Evolutionary conservation across 2,888 invertebrate genomes (phyloP).

Genomic region (Sphaeridia pumilis): DNA sequence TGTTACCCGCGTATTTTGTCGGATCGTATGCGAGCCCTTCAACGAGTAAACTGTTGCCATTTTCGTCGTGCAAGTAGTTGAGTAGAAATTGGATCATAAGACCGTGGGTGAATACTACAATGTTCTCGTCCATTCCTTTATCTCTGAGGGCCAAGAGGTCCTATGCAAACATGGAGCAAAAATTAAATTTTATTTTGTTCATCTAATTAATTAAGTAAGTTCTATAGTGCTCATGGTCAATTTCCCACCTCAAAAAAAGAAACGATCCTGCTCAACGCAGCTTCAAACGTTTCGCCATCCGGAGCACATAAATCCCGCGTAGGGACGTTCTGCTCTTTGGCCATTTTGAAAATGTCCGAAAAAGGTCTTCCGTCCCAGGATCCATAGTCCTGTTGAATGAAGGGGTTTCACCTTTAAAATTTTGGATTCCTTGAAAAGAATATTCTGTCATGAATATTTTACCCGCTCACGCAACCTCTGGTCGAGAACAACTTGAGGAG

Average conservation of each 20-base stretch:
- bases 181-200: too few species aligned
- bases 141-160: too few species aligned
- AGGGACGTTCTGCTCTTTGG: constrained; percentile 1
- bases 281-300: constrained; percentile 7
- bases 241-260: constrained; percentile 6
- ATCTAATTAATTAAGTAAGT: too few species aligned
- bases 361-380: constrained; percentile 6
- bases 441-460: background rate
- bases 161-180: too few species aligned
- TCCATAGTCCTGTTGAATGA: background rate
- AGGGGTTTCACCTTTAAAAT: too few species aligned
- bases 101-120: background rate
- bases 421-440: background rate
- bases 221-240: background rate
- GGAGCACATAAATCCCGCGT: background rate
- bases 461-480: constrained; percentile 6
- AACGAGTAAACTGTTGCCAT: background rate
- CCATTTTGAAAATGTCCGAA: background rate
- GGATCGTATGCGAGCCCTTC: background rate
- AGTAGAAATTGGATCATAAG: background rate
- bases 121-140: background rate
- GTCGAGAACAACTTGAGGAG: constrained; percentile 4
- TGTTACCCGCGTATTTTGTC: constrained; percentile 1
- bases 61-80: background rate
- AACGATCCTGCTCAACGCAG: background rate